A percentile compares a stretch with the other conserved stretches of the same genome.
phyloP scores from a whole-genome alignment of 2,797 vertebrate genomes.

The Hydrophis major region DNA sequence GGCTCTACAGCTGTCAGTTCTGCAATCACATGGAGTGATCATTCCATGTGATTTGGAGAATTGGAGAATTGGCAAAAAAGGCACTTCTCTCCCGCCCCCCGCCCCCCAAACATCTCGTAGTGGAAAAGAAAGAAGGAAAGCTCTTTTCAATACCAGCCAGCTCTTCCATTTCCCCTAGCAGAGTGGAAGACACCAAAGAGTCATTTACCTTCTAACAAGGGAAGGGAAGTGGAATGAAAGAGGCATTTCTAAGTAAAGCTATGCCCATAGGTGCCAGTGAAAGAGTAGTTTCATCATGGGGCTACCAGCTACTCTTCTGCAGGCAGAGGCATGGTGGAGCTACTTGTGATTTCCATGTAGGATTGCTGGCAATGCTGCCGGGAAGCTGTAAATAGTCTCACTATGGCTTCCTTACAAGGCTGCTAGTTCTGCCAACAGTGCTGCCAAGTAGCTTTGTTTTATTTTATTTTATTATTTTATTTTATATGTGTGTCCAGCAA shows the following conservation, averaged over 20 bases:
- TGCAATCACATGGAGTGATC: not conserved
- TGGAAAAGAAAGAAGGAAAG: not conserved
- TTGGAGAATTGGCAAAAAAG: not conserved
- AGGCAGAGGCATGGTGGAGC: not conserved
- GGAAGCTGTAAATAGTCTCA: not conserved
- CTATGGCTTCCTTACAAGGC: not conserved
- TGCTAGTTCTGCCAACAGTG: not conserved
- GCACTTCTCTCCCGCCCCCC: not conserved
- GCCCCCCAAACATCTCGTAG: rapidly evolving
- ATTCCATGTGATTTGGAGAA: not conserved
- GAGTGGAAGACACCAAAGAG: not conserved
- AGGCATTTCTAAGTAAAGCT: not conserved
- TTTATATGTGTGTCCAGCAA: not conserved
- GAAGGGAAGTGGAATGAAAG: not conserved
- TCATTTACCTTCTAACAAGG: not conserved
- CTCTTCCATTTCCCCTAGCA: not conserved
- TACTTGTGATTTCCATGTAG: not conserved
- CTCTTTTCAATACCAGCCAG: not conserved
- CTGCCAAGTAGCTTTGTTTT: too few relatives aligned
- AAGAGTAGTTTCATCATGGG: not conserved
- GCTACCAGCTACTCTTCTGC: not conserved
- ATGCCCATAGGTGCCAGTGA: not conserved
- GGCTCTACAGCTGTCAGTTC: not conserved
- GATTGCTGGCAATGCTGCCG: not conserved
- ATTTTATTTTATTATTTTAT: not conserved